A percentile compares a stretch with the other conserved stretches of the same genome.
These are phyloP conservation scores for Micrasema minimum DNA, from an alignment of 1,140 invertebrate species.

Conservation along the genomic window DNA sequence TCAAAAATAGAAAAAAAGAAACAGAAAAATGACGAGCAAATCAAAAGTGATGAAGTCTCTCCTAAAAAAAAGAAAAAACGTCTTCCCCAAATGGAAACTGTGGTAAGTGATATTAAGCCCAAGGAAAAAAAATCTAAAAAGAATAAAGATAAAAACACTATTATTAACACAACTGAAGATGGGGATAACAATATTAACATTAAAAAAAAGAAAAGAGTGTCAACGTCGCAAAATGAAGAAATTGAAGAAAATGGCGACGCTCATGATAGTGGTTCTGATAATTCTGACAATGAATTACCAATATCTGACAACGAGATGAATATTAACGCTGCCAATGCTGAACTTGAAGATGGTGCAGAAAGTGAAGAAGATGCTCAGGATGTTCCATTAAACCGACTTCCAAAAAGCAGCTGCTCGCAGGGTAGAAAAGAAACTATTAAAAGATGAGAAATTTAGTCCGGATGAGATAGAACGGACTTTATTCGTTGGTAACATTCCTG, in stretches of 20 bases:
- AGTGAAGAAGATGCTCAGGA: constrained; percentile 33
- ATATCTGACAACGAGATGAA: constrained; percentile 22
- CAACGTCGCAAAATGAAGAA: neutral
- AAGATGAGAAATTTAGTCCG: constrained; percentile 39
- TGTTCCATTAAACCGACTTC: constrained; percentile 41
- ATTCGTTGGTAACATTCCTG: constrained; percentile 50
- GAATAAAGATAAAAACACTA: constrained; percentile 27
- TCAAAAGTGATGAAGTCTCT: neutral
- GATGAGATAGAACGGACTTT: constrained; percentile 45
- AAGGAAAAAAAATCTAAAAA: constrained; percentile 33
- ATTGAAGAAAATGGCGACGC: constrained; percentile 12
- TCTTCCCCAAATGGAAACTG: neutral
- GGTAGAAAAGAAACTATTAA: constrained; percentile 38
- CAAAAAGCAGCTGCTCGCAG: constrained; percentile 46
- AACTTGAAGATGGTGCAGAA: constrained; percentile 23
- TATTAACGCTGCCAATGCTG: constrained; percentile 8
- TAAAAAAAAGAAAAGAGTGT: constrained; percentile 27
- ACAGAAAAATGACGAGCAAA: constrained; percentile 21
- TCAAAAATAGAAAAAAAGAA: constrained; percentile 12
- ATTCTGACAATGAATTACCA: constrained; percentile 21
- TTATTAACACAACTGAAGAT: neutral
- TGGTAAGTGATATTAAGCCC: neutral
- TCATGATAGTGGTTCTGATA: constrained; percentile 19
- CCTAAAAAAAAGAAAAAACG: constrained; percentile 21
- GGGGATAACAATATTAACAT: neutral